These are phyloP conservation scores for Squalus acanthias DNA, from an alignment of 2,797 vertebrate genomes.

Conservation along the genomic window DNA sequence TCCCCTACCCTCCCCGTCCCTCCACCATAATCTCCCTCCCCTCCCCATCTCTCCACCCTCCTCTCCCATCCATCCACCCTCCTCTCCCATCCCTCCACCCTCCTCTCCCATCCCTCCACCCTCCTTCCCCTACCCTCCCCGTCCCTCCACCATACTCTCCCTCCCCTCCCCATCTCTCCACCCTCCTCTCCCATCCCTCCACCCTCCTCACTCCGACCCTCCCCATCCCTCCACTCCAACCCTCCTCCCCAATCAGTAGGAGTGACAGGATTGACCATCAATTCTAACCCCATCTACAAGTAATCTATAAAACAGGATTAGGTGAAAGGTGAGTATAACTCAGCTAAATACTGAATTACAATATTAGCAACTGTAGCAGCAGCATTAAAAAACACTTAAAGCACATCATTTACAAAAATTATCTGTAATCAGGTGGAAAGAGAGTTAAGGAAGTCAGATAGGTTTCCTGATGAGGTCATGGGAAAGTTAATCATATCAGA, in stretches of 20 bases:
- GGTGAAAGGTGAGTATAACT: not conserved
- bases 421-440: not conserved
- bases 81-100: not conserved
- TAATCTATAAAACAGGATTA: not conserved
- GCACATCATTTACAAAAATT: not conserved
- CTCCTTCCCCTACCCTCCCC: no score
- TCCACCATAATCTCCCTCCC: not conserved
- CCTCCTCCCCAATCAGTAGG: no score
- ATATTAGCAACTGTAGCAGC: not conserved
- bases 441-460: not conserved
- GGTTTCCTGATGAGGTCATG: not conserved
- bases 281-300: not conserved
- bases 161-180: not conserved
- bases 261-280: no score
- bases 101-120: no score
- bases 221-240: no score
- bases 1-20: not conserved
- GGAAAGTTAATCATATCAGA: not conserved
- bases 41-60: not conserved
- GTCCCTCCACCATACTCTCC: not conserved
- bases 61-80: not conserved
- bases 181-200: no score
- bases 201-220: no score
- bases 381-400: not conserved
- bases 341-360: not conserved